Evolutionary conservation across 2,113 vertebrate species (phyloP).

Genomic region (Xiphophorus hellerii): DNA sequence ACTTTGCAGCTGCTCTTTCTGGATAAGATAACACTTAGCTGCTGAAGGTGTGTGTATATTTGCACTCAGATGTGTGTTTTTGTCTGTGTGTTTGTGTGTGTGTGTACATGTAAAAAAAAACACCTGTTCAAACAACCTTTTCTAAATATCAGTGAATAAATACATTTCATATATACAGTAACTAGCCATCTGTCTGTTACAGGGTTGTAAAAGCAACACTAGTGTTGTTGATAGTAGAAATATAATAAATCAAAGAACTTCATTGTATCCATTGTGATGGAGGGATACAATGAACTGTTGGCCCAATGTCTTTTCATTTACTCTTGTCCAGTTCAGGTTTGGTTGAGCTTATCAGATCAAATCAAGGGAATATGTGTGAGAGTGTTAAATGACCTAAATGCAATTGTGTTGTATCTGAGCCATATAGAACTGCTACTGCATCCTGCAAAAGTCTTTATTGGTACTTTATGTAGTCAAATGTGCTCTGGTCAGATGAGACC

Average conservation of each 20-base stretch:
- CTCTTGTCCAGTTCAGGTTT: background rate
- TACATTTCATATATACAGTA: slow-evolving; percentile 79
- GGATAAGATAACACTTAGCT: slow-evolving; percentile 82
- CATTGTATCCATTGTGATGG: slow-evolving; percentile 20
- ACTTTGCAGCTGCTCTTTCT: slow-evolving; percentile 79
- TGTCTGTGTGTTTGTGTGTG: slow-evolving; percentile 48
- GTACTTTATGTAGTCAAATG: background rate
- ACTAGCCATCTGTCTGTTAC: slow-evolving; percentile 68
- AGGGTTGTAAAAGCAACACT: slow-evolving; percentile 60
- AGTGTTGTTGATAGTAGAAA: slow-evolving; percentile 62
- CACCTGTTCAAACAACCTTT: slow-evolving; percentile 83
- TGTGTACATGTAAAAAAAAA: slow-evolving; percentile 56
- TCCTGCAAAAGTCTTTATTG: background rate
- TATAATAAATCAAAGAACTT: slow-evolving; percentile 61
- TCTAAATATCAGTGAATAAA: slow-evolving; percentile 78
- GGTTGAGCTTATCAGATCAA: background rate
- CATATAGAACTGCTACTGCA: background rate
- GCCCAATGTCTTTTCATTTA: slow-evolving; percentile 10
- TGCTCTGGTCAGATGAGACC: too few relatives aligned
- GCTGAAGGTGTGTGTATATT: slow-evolving; percentile 48
- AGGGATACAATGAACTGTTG: slow-evolving; percentile 5
- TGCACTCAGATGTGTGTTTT: slow-evolving; percentile 28
- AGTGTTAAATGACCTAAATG: background rate
- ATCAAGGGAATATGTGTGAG: background rate
- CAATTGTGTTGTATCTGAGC: background rate